phyloP scores from a whole-genome alignment of 2,888 invertebrate genomes.

The Liodrosophila aerea region DNA sequence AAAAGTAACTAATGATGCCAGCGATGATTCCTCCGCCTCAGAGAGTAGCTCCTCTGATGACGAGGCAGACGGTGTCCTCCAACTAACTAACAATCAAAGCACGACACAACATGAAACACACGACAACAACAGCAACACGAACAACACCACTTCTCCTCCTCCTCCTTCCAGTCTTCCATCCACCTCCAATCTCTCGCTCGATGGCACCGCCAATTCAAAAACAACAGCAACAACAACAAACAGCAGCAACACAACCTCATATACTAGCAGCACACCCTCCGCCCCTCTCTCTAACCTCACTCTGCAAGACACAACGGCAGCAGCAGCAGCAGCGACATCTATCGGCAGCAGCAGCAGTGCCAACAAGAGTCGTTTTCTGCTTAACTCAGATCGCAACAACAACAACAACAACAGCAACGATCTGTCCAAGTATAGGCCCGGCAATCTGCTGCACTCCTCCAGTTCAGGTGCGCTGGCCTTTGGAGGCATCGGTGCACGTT shows the following conservation, averaged over 20 bases:
- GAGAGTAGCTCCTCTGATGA: slow-evolving; percentile 77
- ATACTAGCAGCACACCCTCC: slow-evolving; percentile 52
- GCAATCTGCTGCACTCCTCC: slow-evolving; percentile 76
- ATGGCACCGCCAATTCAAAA: slow-evolving; percentile 41
- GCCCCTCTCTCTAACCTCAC: slow-evolving; percentile 77
- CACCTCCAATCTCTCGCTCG: slow-evolving; percentile 53
- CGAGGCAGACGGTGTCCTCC: slow-evolving; percentile 53
- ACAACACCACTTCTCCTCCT: too few species aligned
- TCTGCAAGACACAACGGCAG: slow-evolving; percentile 46
- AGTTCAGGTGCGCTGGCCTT: slow-evolving; percentile 79
- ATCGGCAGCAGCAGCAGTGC: slow-evolving; percentile 79
- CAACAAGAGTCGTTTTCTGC: slow-evolving; percentile 73
- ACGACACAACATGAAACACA: neutral
- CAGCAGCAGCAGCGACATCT: slow-evolving; percentile 75
- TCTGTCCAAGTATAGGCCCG: slow-evolving; percentile 77
- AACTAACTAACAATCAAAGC: slow-evolving; percentile 50
- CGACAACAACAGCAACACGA: too few species aligned
- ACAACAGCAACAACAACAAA: slow-evolving; percentile 19
- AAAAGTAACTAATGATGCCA: slow-evolving; percentile 79
- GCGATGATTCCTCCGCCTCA: slow-evolving; percentile 60
- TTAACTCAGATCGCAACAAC: slow-evolving; percentile 74
- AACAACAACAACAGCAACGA: slow-evolving; percentile 78
- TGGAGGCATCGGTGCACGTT: slow-evolving; percentile 79
- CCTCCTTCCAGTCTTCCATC: neutral
- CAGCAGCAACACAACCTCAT: slow-evolving; percentile 39